Percentiles rank a stretch among this genome's conserved stretches.
phyloP scores from a whole-genome alignment of 1,140 invertebrate species.

The Anadara kagoshimensis region DNA sequence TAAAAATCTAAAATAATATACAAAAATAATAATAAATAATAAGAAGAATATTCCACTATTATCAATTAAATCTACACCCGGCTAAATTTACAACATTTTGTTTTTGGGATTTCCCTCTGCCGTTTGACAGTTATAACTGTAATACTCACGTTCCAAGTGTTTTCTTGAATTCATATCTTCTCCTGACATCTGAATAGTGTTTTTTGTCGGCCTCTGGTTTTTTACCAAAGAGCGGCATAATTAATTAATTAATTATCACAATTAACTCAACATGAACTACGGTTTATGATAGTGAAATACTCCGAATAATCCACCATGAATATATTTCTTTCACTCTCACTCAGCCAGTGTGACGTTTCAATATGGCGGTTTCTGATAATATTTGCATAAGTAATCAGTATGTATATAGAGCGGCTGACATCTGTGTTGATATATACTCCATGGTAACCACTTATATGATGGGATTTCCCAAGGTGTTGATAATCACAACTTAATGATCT shows the following conservation, averaged over 20 bases:
- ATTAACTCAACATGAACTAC: no score
- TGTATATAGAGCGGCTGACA: neutral
- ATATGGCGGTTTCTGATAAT: neutral
- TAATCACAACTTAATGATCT: neutral
- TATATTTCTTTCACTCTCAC: constrained; percentile 28
- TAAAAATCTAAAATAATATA: no score
- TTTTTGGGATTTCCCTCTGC: no score
- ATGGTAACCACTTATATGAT: constrained; percentile 27
- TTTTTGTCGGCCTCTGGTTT: constrained; percentile 60
- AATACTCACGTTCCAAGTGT: constrained; percentile 63
- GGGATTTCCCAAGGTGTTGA: neutral
- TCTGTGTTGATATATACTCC: constrained; percentile 29
- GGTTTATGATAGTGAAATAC: no score
- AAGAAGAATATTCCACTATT: no score
- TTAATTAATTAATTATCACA: constrained; percentile 3
- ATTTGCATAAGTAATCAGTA: constrained; percentile 40
- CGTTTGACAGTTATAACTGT: no score
- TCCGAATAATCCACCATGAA: neutral
- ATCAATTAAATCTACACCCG: no score
- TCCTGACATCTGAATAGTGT: constrained; percentile 53
- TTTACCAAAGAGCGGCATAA: constrained; percentile 64
- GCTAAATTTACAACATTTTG: no score
- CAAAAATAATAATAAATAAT: no score
- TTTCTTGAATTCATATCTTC: constrained; percentile 62
- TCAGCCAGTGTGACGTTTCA: constrained; percentile 37